These are phyloP conservation scores for Oreamnos americanus DNA, from an alignment of 2,113 vertebrate species.

Conservation along the genomic window DNA sequence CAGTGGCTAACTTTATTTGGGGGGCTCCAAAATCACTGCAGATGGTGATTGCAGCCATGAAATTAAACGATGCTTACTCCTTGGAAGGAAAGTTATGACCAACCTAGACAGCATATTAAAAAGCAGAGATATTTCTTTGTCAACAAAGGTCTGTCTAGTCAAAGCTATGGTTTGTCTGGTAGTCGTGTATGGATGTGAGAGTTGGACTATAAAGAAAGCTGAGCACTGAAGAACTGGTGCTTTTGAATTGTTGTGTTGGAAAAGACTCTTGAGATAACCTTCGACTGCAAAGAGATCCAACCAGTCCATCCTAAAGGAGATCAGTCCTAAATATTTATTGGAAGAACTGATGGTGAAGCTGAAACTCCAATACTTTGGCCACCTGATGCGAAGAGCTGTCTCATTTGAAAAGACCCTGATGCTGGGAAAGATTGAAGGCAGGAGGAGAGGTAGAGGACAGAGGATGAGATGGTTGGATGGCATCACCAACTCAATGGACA, in stretches of 20 bases:
- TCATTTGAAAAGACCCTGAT: not conserved
- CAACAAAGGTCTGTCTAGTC: not conserved
- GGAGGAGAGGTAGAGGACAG: rapidly evolving
- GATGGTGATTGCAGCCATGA: not conserved
- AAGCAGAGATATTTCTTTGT: not conserved
- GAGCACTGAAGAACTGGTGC: not conserved
- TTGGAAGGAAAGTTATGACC: not conserved
- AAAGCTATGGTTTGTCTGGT: not conserved
- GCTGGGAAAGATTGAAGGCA: not conserved
- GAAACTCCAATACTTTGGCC: not conserved
- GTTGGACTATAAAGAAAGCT: not conserved
- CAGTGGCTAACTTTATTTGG: not conserved
- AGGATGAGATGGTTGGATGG: not conserved
- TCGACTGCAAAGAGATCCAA: not conserved
- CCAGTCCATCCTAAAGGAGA: not conserved
- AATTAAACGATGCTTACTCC: not conserved
- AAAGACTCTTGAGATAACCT: not conserved
- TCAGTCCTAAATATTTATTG: rapidly evolving
- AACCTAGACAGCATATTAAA: not conserved
- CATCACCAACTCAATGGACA: not conserved
- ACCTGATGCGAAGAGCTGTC: rapidly evolving
- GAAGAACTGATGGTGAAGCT: not conserved
- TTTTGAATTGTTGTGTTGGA: not conserved
- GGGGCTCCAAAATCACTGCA: not conserved
- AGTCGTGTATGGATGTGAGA: not conserved